Conservation (phyloP, 2,113 vertebrate species). For the Paedocypris sp. region DNA sequence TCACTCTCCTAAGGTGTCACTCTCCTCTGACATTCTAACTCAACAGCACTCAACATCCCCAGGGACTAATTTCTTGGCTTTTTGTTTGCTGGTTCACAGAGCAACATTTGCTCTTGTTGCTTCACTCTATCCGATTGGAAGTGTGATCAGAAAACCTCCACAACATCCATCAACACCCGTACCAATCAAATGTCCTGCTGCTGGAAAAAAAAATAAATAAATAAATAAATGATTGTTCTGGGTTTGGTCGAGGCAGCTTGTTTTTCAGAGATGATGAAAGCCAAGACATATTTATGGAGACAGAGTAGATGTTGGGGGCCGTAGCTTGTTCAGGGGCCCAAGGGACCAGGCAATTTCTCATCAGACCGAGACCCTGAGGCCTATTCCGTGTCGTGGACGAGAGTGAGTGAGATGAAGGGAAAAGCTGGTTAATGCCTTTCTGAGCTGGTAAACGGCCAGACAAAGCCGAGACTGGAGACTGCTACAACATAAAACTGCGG, state of each 20-base stretch:
- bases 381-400: conserved; percentile 18
- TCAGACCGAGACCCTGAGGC: conserved; percentile 11
- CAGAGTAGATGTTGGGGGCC: conserved; percentile 45
- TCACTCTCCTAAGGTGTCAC: no score
- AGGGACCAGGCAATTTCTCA: conserved; percentile 27
- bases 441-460: not conserved
- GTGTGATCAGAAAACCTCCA: conserved; percentile 68
- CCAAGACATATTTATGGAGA: conserved; percentile 51
- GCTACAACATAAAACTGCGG: not conserved
- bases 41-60: no score
- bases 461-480: not conserved
- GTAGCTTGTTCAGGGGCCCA: conserved; percentile 26
- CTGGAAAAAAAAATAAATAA: conserved; percentile 55
- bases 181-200: conserved; percentile 59
- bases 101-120: conserved; percentile 67
- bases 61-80: conserved; percentile 22
- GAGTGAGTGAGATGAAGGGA: conserved; percentile 21
- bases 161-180: conserved; percentile 63
- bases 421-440: not conserved
- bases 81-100: conserved; percentile 32
- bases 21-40: no score
- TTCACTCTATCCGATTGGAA: conserved; percentile 59
- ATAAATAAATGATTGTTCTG: conserved; percentile 58
- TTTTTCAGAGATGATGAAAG: conserved; percentile 57
- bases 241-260: conserved; percentile 45